These are phyloP conservation scores for Synanthedon formicaeformis DNA, from an alignment of 2,888 invertebrate species.

Conservation along the genomic window DNA sequence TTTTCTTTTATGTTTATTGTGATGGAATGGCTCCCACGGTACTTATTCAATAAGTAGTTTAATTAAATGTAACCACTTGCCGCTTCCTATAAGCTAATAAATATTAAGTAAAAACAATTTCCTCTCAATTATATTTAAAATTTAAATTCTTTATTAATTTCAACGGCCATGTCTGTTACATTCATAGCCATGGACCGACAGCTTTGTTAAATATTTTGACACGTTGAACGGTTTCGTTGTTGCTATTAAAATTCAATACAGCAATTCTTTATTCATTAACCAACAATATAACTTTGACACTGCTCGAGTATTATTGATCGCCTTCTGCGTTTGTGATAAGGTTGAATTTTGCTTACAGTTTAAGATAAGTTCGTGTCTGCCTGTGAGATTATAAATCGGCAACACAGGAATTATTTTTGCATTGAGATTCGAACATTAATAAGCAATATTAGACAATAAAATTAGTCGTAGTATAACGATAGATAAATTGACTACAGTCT, in stretches of 20 bases:
- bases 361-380: background rate
- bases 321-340: background rate
- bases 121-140: too few species aligned
- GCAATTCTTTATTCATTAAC: constrained; percentile 19
- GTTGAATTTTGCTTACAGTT: background rate
- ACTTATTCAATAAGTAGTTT: too few species aligned
- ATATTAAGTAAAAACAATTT: too few species aligned
- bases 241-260: constrained; percentile 27
- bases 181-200: background rate
- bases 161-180: constrained; percentile 9
- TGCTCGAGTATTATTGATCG: background rate
- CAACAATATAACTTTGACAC: background rate
- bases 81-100: too few species aligned
- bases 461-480: too few species aligned
- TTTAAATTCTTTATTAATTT: too few species aligned
- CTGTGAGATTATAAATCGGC: background rate
- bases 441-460: too few species aligned
- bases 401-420: background rate
- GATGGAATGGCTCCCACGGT: too few species aligned
- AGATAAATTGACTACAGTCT: too few species aligned
- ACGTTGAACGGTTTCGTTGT: constrained; percentile 25
- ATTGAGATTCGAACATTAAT: too few species aligned
- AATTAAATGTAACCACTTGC: too few species aligned
- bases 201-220: constrained; percentile 35
- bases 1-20: too few species aligned